Evolutionary conservation across 2,797 vertebrate species (phyloP).

Genomic region (Hafferia zeledoni): DNA sequence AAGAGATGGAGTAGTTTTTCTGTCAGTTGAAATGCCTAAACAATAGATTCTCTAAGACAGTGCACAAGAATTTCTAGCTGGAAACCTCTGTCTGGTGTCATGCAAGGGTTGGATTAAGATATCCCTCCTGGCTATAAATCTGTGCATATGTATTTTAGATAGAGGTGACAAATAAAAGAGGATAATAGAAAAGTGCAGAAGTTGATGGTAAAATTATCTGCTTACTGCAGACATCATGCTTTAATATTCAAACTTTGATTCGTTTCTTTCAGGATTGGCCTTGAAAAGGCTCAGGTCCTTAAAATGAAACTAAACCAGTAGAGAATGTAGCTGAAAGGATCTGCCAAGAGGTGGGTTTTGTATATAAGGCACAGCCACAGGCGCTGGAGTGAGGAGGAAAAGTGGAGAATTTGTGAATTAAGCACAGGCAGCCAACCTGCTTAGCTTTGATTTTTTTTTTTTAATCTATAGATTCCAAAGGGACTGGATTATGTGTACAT

Average conservation of each 20-base stretch:
- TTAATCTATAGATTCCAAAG: slow-evolving; percentile 62
- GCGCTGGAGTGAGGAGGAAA: not conserved
- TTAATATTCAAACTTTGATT: not conserved
- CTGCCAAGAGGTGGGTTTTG: not conserved
- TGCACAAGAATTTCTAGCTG: not conserved
- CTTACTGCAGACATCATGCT: not conserved
- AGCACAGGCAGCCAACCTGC: slow-evolving; percentile 1
- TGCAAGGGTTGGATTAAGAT: not conserved
- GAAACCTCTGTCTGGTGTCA: not conserved
- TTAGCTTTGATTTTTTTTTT: not conserved
- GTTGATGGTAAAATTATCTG: not conserved
- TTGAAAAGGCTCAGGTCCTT: not conserved
- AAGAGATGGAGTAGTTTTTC: slow-evolving; percentile 1
- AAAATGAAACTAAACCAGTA: not conserved
- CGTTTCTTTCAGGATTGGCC: not conserved
- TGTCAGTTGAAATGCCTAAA: slow-evolving; percentile 15
- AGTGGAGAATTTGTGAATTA: not conserved
- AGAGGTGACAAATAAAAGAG: not conserved
- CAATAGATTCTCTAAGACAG: not conserved
- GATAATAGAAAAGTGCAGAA: not conserved
- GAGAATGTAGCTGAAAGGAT: not conserved
- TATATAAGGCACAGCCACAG: not conserved
- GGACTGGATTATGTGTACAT: slow-evolving; percentile 65
- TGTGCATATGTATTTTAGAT: not conserved
- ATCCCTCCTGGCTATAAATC: not conserved